A percentile compares a stretch with the other conserved stretches of the same genome.
phyloP scores from a whole-genome alignment of 2,797 vertebrate species.

The Clarias laeviceps region DNA sequence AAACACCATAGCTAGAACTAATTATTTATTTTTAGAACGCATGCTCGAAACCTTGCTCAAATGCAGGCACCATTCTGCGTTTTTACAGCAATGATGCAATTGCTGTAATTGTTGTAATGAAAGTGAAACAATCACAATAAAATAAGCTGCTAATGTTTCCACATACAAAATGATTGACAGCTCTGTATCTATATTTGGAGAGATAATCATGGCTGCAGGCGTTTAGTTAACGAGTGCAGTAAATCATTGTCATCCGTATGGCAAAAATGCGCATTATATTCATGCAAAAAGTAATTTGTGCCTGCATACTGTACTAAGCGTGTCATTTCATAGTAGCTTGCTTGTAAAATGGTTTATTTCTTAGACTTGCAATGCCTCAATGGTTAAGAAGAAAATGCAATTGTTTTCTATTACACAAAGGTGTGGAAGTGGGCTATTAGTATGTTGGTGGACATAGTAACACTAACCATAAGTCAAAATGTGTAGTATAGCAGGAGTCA shows the following conservation, averaged over 20 bases:
- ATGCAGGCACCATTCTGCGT: neutral
- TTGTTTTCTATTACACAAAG: neutral
- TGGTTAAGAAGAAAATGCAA: neutral
- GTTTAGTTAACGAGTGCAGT: constrained; percentile 9
- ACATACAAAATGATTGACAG: neutral
- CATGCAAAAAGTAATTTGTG: neutral
- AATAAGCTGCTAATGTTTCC: neutral
- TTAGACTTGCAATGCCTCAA: neutral
- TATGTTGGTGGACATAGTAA: neutral
- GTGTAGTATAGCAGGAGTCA: neutral
- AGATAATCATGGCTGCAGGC: neutral
- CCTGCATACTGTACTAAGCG: neutral
- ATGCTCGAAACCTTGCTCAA: too few relatives aligned
- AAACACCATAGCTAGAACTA: neutral
- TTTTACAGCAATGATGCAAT: neutral
- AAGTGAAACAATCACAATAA: constrained; percentile 14
- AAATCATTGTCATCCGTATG: neutral
- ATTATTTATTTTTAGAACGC: neutral
- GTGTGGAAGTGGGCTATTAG: neutral
- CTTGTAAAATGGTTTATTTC: neutral
- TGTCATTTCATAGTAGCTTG: neutral
- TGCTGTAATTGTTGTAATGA: neutral
- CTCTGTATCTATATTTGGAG: neutral
- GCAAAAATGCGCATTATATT: neutral
- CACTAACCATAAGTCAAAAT: neutral